These are phyloP conservation scores for Petrolisthes manimaculis DNA, from an alignment of 2,888 invertebrate species.

Conservation along the genomic window DNA sequence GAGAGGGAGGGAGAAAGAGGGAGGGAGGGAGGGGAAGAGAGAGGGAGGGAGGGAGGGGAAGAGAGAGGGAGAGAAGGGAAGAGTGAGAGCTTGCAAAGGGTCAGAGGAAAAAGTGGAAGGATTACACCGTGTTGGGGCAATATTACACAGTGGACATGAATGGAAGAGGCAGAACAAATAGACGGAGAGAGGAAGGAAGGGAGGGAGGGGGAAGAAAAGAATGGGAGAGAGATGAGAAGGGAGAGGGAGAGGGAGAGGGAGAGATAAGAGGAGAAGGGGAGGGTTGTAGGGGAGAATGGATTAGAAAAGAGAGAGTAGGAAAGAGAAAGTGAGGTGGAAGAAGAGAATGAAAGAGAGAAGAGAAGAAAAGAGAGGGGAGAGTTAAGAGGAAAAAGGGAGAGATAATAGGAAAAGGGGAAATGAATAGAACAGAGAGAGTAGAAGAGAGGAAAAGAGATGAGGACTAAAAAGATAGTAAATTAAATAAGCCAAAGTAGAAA, in stretches of 20 bases:
- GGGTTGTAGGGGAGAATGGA: too few species aligned
- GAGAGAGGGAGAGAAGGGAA: not conserved
- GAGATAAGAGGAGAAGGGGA: too few species aligned
- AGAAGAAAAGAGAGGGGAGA: too few species aligned
- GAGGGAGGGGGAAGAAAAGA: not conserved
- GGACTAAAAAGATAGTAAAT: too few species aligned
- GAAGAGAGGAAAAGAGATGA: too few species aligned
- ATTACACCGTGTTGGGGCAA: not conserved
- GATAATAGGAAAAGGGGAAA: too few species aligned
- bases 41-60: not conserved
- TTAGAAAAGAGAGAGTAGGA: too few species aligned
- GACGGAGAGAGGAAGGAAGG: not conserved
- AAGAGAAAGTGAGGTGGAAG: too few species aligned
- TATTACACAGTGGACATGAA: not conserved
- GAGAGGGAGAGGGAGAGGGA: not conserved
- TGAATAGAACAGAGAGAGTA: too few species aligned
- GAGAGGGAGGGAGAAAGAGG: not conserved
- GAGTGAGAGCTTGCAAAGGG: not conserved
- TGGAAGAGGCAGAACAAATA: not conserved
- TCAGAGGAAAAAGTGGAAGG: not conserved
- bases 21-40: not conserved
- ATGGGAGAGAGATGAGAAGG: not conserved
- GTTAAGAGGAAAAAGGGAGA: too few species aligned
- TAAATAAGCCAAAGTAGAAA: too few species aligned
- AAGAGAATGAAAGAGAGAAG: too few species aligned